A percentile compares a stretch with the other conserved stretches of the same genome.
Evolutionary conservation across 2,113 vertebrate species (phyloP).

Genomic region (Ascaphus truei): DNA sequence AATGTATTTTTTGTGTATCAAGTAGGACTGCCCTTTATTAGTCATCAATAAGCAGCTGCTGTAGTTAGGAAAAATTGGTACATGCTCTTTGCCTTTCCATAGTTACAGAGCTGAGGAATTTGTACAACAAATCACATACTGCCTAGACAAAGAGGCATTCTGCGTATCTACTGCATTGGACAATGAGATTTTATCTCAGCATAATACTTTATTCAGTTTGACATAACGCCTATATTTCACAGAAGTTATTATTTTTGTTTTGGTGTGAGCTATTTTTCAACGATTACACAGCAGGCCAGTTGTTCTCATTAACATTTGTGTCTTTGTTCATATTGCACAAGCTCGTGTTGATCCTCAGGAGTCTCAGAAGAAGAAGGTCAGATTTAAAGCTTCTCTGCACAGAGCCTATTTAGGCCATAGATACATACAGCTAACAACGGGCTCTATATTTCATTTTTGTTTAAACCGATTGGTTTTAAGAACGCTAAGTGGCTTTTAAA

Average conservation of each 20-base stretch:
- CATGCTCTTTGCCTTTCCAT: constrained; percentile 9
- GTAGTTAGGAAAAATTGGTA: not conserved
- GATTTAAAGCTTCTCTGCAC: not conserved
- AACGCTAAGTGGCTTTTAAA: too few relatives aligned
- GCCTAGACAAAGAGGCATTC: constrained; percentile 23
- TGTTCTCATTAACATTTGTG: constrained; percentile 19
- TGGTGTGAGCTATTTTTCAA: constrained; percentile 11
- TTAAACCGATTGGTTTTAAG: too few relatives aligned
- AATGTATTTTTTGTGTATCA: too few relatives aligned
- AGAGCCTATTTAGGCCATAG: too few relatives aligned
- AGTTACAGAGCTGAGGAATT: constrained; percentile 2
- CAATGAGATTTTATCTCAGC: constrained; percentile 23
- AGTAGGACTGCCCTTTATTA: too few relatives aligned
- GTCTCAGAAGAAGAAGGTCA: not conserved
- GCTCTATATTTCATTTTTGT: too few relatives aligned
- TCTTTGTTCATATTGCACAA: not conserved
- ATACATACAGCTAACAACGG: too few relatives aligned
- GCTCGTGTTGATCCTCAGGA: not conserved
- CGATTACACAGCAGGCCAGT: not conserved
- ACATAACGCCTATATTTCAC: constrained; percentile 10
- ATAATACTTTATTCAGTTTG: constrained; percentile 29
- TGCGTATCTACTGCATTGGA: constrained; percentile 8
- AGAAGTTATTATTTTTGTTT: constrained; percentile 26
- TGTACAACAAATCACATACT: constrained; percentile 7
- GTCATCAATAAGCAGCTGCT: not conserved